These are phyloP conservation scores for Helobdella robusta DNA, from an alignment of 2,888 invertebrate genomes.

Conservation along the genomic window DNA sequence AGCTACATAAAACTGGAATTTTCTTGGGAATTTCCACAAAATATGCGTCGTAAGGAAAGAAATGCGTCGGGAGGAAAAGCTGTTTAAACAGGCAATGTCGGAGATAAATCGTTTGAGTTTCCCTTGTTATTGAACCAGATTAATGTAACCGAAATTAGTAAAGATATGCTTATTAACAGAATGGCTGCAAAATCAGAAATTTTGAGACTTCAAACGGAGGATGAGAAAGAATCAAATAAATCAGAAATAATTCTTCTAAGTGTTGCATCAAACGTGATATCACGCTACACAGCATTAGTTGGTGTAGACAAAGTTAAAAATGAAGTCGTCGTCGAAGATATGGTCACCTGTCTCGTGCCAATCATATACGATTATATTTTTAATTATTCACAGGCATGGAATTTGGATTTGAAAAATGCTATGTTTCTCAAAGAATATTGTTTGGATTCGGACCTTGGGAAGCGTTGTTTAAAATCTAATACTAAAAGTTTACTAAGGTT, in stretches of 20 bases:
- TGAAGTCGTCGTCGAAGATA: neutral
- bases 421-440: no score
- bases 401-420: no score
- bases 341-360: slow-evolving; percentile 3
- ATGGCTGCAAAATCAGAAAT: slow-evolving; percentile 30
- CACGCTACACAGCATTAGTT: slow-evolving; percentile 29
- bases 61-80: neutral
- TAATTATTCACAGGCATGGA: no score
- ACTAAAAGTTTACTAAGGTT: no score
- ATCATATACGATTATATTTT: slow-evolving; percentile 9
- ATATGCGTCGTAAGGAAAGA: no score
- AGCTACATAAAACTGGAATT: no score
- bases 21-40: no score
- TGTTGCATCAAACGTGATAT: slow-evolving; percentile 26
- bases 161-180: slow-evolving; percentile 27
- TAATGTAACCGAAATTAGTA: slow-evolving; percentile 8
- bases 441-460: no score
- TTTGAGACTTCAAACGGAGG: slow-evolving; percentile 21
- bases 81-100: neutral
- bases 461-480: no score
- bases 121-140: no score
- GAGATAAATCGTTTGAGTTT: slow-evolving; percentile 17
- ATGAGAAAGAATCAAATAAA: slow-evolving; percentile 24
- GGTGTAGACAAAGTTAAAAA: slow-evolving; percentile 25
- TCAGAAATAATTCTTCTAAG: slow-evolving; percentile 26